phyloP scores from a whole-genome alignment of 2,888 invertebrate species.

The Leptopilina syphax region DNA sequence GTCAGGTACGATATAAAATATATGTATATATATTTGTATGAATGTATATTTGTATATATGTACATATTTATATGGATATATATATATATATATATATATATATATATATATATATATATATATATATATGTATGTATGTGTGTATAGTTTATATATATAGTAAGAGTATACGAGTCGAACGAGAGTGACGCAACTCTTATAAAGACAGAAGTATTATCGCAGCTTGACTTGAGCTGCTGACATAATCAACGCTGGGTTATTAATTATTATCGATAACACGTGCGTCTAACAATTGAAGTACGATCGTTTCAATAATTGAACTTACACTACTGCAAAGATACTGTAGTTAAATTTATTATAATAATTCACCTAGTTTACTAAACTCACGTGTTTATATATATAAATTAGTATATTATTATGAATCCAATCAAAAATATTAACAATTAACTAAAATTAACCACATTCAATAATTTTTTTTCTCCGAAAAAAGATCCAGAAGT shows the following conservation, averaged over 20 bases:
- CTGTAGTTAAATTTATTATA: slow-evolving; percentile 48
- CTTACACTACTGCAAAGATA: slow-evolving; percentile 37
- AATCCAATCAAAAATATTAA: too few species aligned
- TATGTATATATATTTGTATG: too few species aligned
- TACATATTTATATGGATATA: too few species aligned
- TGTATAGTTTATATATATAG: too few species aligned
- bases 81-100: too few species aligned
- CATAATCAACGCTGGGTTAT: slow-evolving; percentile 52
- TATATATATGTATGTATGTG: too few species aligned
- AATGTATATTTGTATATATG: too few species aligned
- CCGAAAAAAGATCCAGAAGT: too few species aligned
- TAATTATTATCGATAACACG: slow-evolving; percentile 54
- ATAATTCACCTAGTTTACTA: slow-evolving; percentile 13
- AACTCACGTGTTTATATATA: not conserved
- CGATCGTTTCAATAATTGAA: slow-evolving; percentile 41
- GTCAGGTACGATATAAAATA: slow-evolving; percentile 37
- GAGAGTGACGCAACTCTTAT: slow-evolving; percentile 47
- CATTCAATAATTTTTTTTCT: too few species aligned
- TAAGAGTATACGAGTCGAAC: slow-evolving; percentile 33
- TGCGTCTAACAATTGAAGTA: slow-evolving; percentile 51
- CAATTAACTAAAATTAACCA: too few species aligned
- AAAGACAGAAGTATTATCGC: slow-evolving; percentile 45
- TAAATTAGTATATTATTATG: too few species aligned
- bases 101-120: too few species aligned
- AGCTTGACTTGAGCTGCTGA: slow-evolving; percentile 48